phyloP scores from a whole-genome alignment of 2,888 invertebrate species.

The Spilarctia lutea region DNA sequence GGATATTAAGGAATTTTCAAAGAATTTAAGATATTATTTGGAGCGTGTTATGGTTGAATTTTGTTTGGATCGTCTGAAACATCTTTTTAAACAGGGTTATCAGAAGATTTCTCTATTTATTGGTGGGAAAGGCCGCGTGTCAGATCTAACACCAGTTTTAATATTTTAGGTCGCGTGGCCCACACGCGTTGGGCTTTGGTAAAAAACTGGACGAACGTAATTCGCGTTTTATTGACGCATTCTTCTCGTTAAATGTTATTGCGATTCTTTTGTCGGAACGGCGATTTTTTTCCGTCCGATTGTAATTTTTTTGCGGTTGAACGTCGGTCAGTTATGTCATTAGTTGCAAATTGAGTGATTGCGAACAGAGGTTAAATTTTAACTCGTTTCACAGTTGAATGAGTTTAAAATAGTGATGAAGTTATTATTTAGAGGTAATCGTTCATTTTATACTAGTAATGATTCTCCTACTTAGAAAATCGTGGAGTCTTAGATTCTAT shows the following conservation, averaged over 20 bases:
- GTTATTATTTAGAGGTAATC: background rate
- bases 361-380: slow-evolving; percentile 53
- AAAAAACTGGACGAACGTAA: slow-evolving; percentile 83
- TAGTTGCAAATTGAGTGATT: slow-evolving; percentile 74
- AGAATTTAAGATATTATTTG: slow-evolving; percentile 34
- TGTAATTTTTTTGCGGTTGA: slow-evolving; percentile 71
- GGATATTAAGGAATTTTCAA: slow-evolving; percentile 1
- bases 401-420: slow-evolving; percentile 21
- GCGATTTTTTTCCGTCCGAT: slow-evolving; percentile 54
- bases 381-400: slow-evolving; percentile 35
- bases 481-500: background rate
- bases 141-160: slow-evolving; percentile 86
- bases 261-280: slow-evolving; percentile 51
- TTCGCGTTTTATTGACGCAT: slow-evolving; percentile 84
- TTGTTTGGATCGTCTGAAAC: slow-evolving; percentile 26
- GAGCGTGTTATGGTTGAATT: slow-evolving; percentile 38
- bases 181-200: slow-evolving; percentile 81
- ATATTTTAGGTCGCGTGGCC: slow-evolving; percentile 81
- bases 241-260: slow-evolving; percentile 82
- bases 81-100: slow-evolving; percentile 69
- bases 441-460: background rate
- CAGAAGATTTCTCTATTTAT: slow-evolving; percentile 80
- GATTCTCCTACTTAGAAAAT: background rate
- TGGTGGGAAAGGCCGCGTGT: slow-evolving; percentile 86
- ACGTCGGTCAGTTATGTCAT: slow-evolving; percentile 65